Conservation (phyloP, 1,140 invertebrate genomes). For the Helicoverpa zea region DNA sequence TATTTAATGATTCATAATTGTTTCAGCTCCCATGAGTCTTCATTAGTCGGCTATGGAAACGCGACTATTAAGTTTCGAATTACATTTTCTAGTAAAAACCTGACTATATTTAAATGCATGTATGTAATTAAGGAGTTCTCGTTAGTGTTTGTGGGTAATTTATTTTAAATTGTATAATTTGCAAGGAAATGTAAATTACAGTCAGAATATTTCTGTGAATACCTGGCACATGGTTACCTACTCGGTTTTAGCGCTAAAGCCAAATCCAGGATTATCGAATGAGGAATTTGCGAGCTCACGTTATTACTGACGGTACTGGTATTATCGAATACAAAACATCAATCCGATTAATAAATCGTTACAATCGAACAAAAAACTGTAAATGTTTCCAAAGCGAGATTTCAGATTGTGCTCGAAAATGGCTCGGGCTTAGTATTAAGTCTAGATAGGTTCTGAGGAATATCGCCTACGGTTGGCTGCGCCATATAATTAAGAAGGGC, state of each 20-base stretch:
- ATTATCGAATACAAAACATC: no score
- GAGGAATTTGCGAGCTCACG: no score
- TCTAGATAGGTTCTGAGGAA: constrained; percentile 34
- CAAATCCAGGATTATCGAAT: no score
- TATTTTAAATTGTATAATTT: not conserved
- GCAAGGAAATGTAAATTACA: not conserved
- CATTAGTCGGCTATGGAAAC: not conserved
- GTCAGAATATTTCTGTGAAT: no score
- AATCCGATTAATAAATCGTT: no score
- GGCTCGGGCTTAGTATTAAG: not conserved
- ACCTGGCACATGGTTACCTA: no score
- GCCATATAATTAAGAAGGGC: constrained; percentile 35
- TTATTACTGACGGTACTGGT: no score
- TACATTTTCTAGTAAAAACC: constrained; percentile 6
- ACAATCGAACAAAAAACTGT: no score
- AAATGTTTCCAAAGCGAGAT: no score
- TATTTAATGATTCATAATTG: not conserved
- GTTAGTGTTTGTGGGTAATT: not conserved
- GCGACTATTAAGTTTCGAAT: constrained; percentile 22
- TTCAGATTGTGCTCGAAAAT: not conserved
- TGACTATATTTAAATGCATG: not conserved
- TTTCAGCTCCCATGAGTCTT: constrained; percentile 13
- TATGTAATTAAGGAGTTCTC: not conserved
- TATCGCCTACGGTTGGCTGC: constrained; percentile 13
- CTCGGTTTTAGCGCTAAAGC: no score